Evolutionary conservation across 1,140 invertebrate genomes (phyloP).

Genomic region (Telenomus remus): DNA sequence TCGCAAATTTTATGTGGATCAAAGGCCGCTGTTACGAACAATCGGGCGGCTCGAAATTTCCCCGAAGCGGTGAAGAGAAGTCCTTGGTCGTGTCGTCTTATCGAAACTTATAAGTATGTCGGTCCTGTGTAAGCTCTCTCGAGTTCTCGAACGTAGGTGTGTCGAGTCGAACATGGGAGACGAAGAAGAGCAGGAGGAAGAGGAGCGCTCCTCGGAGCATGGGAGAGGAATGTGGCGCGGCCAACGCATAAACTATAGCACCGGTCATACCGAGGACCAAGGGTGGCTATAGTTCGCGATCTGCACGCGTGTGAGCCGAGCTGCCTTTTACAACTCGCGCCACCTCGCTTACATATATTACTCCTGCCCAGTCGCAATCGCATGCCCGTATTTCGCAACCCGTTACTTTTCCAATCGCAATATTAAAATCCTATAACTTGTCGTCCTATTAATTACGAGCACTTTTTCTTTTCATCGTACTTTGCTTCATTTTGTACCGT

Average conservation of each 20-base stretch:
- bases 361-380: slow-evolving; percentile 8
- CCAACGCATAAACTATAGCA: slow-evolving; percentile 74
- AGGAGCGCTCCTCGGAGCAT: slow-evolving; percentile 68
- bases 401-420: no score
- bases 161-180: slow-evolving; percentile 59
- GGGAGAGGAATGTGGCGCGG: slow-evolving; percentile 72
- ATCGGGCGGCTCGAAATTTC: slow-evolving; percentile 32
- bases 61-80: slow-evolving; percentile 42
- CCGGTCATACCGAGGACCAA: slow-evolving; percentile 67
- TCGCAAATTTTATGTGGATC: slow-evolving; percentile 21
- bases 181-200: slow-evolving; percentile 63
- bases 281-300: slow-evolving; percentile 67
- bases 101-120: slow-evolving; percentile 56
- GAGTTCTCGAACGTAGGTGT: slow-evolving; percentile 60
- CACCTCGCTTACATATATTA: slow-evolving; percentile 43
- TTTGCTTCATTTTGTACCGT: no score
- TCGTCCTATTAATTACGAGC: no score
- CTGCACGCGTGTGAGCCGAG: slow-evolving; percentile 21
- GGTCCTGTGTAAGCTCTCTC: slow-evolving; percentile 43
- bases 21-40: slow-evolving; percentile 24
- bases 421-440: no score
- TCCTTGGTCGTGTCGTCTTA: slow-evolving; percentile 57
- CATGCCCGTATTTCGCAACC: no score
- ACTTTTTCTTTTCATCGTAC: no score
- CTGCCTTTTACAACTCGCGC: slow-evolving; percentile 30